Base-by-base conservation (phyloP, 2,113 vertebrate species). In the Scomber colias region DNA sequence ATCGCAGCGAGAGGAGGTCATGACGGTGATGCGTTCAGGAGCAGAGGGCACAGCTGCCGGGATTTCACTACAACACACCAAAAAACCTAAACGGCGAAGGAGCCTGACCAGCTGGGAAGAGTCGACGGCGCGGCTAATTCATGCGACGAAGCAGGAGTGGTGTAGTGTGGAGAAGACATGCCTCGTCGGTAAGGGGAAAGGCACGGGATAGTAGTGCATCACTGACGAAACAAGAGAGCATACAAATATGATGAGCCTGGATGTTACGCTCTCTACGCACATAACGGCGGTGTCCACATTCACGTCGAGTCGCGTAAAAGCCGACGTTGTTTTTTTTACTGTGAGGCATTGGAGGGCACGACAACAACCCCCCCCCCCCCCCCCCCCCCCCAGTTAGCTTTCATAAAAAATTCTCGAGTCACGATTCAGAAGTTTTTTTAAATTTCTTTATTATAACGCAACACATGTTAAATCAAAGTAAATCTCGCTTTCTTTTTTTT, bases 1-100 rank as follows among this genome's bases (percentile, higher is more conserved):
- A 70, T 73, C 30, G 77, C 71, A 30, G 64, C 50, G 67, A 55
- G 88, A 76, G 51, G 84, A 80, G 84, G 89, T 94, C 93, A 94
- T 92, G 87, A 68, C 83, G 81, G 64, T 82, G 80, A 67, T 79
- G 84, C 50, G 69, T 82, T 70, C 60, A 30, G 71, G 85, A 89
- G 71, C 63, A 56, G 68, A 76, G 80, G 83, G 84, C 79, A 86
- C 88, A 76, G 85, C 88, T 40, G 35, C 35, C 35, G 4, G 31
- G 24, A 27, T 27, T 27, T 27, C 24, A 27, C 24, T 27, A 27
- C 24, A 27, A 27, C 24, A 27, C 24, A 27, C 24, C 24, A 27
- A 27, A 27, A 27, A 27, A 27, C 24, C 24, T 27, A 27, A 21
- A 24, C 45, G 35, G 53, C 5, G 48, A 45, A 44, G 59, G 4